phyloP scores from a whole-genome alignment of 2,797 vertebrate genomes.

The Botia kubotai region DNA sequence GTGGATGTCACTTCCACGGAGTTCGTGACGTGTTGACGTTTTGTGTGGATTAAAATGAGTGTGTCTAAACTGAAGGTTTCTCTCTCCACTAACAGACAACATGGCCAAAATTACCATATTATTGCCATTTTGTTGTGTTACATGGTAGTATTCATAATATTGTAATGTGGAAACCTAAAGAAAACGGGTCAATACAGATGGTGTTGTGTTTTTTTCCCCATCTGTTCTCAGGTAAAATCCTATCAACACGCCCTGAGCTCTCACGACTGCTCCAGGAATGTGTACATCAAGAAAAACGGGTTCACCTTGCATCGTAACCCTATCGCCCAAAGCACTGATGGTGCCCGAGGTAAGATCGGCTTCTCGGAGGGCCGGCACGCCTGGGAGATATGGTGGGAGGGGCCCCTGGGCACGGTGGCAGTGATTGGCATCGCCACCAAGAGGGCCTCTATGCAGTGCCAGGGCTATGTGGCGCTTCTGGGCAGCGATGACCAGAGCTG shows the following conservation, averaged over 20 bases:
- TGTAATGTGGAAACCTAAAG: no score
- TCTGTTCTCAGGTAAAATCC: conserved; percentile 84
- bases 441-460: conserved; percentile 95
- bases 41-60: no score
- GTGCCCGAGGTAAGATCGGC: conserved; percentile 96
- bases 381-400: conserved; percentile 99
- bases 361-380: conserved; percentile 96
- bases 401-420: conserved; percentile 95
- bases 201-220: background rate
- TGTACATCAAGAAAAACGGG: conserved; percentile 98
- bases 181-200: no score
- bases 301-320: conserved; percentile 98
- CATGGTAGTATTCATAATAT: no score
- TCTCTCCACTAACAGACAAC: no score
- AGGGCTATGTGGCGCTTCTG: conserved; percentile 95
- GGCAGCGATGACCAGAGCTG: conserved; percentile 99
- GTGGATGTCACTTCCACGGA: no score
- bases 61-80: no score
- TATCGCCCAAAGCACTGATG: conserved; percentile 98
- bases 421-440: conserved; percentile 98
- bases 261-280: conserved; percentile 96
- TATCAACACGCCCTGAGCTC: conserved; percentile 95
- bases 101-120: no score
- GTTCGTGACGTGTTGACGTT: no score
- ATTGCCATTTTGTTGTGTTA: no score